Evolutionary conservation across 2,113 vertebrate species (phyloP).

Genomic region (Callorhinus ursinus): DNA sequence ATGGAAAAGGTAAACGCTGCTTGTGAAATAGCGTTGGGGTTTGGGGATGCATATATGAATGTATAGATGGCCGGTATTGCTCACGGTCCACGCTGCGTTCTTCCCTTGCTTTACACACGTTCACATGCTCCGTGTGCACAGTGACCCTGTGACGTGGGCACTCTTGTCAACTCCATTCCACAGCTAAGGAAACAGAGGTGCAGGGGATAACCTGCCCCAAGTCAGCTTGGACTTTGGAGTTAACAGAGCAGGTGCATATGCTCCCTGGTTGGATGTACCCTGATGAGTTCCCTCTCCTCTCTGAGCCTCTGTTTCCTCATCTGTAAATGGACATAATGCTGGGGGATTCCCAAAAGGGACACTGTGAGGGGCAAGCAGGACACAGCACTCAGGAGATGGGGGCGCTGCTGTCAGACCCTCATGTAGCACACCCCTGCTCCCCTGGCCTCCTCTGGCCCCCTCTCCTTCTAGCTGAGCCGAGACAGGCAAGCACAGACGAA

Average conservation of each 20-base stretch:
- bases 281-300: background rate
- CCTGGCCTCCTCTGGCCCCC: background rate
- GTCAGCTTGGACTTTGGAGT: background rate
- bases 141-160: fast-evolving
- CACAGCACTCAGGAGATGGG: background rate
- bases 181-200: background rate
- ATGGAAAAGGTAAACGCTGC: background rate
- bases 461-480: background rate
- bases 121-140: background rate
- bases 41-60: fast-evolving
- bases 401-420: background rate
- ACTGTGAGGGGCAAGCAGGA: background rate
- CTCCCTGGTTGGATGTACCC: too few relatives aligned
- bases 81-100: fast-evolving
- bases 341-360: background rate
- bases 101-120: background rate
- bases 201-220: fast-evolving
- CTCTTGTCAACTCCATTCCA: fast-evolving
- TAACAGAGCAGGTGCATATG: fast-evolving
- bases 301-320: background rate
- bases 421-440: too few relatives aligned
- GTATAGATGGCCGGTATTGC: fast-evolving
- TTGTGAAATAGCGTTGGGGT: background rate
- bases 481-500: background rate
- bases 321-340: background rate